Base-by-base conservation (phyloP, 1,140 invertebrate genomes). In the Anastatus disparis region DNA sequence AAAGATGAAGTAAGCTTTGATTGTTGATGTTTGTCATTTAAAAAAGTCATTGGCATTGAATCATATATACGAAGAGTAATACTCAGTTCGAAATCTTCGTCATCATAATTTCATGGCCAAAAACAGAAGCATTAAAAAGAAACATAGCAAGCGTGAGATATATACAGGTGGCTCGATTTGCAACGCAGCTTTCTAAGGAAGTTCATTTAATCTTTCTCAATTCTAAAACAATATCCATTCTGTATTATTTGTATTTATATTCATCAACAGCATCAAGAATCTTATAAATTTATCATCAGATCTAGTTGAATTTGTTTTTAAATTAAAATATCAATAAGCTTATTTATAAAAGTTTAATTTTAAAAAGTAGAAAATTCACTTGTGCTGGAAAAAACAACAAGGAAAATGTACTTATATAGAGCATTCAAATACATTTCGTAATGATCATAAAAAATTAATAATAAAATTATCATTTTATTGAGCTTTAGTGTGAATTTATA, bases 21-120 rank as follows among this genome's bases (percentile, higher is more conserved):
- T 15, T 50, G 22, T 27, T 50, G 4, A 17, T 55, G 27, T 58
- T 29, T 29, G n/a, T 15, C 15, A 22, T 53, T 29, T 40, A 50
- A 61, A 38, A 22, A 31, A 26, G 27, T 35, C 38, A 22, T 20
- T 62, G 56, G 29, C 65, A 68, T 59, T 68, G 55, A 68, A 59
- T 59, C 10, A 3, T 13, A 26, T n/a, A n/a, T 69, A 69, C 66
- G 66, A 27, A 13, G 56, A 62, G 62, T 15, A 42, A 42, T 56
- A 17, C 27, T 10, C n/a, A 15, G 38, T 26, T 52, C n/a, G n/a
- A 42, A 59, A 29, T 52, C 10, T 15, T 42, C 12, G 35, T 62
- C 62, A 70, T 70, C 67, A 35, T 24, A 42, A 55, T 70, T 62
- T 70, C 67, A 70, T 44, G 67, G 67, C 62, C 67, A 70, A 55